Conservation (phyloP, 23 tunicate species). For the Halocynthia roretzi region DNA sequence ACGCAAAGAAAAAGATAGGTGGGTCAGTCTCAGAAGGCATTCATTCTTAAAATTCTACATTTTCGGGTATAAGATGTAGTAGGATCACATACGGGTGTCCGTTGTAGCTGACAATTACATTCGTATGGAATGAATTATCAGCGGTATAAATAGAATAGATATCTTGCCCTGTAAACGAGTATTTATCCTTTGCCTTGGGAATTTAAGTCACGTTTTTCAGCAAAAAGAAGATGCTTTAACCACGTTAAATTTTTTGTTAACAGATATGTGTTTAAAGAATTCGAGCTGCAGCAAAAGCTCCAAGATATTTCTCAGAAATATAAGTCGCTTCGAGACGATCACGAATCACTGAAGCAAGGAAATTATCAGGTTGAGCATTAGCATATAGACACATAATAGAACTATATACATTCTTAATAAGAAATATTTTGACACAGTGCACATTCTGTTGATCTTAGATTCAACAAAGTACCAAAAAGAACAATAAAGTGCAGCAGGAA, state of each 20-base stretch:
- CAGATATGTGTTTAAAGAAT: constrained; percentile 82
- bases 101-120: too few relatives aligned
- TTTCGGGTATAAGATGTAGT: neutral
- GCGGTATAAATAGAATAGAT: too few relatives aligned
- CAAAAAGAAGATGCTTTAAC: neutral
- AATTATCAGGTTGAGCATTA: constrained; percentile 53
- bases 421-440: too few relatives aligned
- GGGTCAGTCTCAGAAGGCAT: neutral
- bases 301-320: constrained; percentile 57
- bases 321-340: constrained; percentile 52
- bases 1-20: constrained; percentile 81
- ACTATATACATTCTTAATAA: too few relatives aligned
- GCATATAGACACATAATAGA: too few relatives aligned
- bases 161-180: too few relatives aligned
- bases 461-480: constrained; percentile 60
- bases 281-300: constrained; percentile 73
- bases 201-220: too few relatives aligned
- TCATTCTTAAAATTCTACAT: too few relatives aligned
- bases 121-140: too few relatives aligned
- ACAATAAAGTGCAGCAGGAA: constrained; percentile 66
- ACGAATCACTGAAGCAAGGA: constrained; percentile 63
- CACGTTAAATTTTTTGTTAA: neutral
- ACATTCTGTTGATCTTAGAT: constrained; percentile 16
- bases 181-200: too few relatives aligned
- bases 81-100: neutral